Percentiles rank a stretch among this genome's conserved stretches.
Conservation (phyloP, 2,797 vertebrate species). For the Oophaga sylvatica region DNA sequence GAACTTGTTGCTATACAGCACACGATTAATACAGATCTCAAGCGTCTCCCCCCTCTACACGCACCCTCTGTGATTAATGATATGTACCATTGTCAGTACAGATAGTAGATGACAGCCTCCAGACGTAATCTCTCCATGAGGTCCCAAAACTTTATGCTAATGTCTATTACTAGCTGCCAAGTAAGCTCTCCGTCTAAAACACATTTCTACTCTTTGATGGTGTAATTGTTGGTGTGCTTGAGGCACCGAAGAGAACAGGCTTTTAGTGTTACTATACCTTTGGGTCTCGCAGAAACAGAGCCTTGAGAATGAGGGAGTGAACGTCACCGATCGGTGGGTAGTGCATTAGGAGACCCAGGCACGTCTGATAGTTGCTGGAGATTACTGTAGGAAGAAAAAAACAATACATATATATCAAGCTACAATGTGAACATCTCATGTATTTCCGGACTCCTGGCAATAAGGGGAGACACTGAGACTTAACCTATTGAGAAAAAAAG, state of each 20-base stretch:
- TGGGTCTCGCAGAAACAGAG: conserved; percentile 96
- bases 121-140: conserved; percentile 47
- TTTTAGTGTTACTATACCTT: conserved; percentile 81
- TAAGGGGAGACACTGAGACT: neutral
- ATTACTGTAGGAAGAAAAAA: conserved; percentile 81
- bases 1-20: conserved; percentile 48
- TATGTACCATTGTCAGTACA: conserved; percentile 59
- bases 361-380: conserved; percentile 98
- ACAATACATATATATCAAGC: neutral
- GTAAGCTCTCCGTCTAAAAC: conserved; percentile 54
- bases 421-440: neutral
- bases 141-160: conserved; percentile 56
- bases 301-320: conserved; percentile 92
- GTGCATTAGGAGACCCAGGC: conserved; percentile 96
- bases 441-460: neutral
- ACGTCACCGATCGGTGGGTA: conserved; percentile 94
- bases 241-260: conserved; percentile 32
- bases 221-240: conserved; percentile 35
- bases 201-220: conserved; percentile 55
- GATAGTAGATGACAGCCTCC: conserved; percentile 62
- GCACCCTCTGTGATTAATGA: conserved; percentile 60
- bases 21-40: conserved; percentile 41
- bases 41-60: conserved; percentile 45
- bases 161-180: conserved; percentile 53
- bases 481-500: too few relatives aligned